These are phyloP conservation scores for Pteronotus mesoamericanus DNA, from an alignment of 2,797 vertebrate species.

Conservation along the genomic window DNA sequence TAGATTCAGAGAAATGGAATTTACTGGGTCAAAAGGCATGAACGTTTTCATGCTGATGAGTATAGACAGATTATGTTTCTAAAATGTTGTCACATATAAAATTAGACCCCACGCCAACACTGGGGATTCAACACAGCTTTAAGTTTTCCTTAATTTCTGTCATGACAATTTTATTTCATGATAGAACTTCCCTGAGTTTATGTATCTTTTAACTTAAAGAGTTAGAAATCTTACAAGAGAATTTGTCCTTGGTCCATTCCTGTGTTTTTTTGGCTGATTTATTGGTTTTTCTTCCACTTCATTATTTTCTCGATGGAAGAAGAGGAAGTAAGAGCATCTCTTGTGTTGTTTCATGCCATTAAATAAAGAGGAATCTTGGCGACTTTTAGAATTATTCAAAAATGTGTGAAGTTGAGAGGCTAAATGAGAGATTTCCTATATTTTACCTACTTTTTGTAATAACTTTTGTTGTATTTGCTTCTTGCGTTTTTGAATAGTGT, in stretches of 20 bases:
- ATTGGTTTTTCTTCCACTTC: neutral
- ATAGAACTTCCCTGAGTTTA: neutral
- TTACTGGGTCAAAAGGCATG: neutral
- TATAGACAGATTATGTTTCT: neutral
- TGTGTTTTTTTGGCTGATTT: neutral
- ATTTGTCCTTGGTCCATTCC: neutral
- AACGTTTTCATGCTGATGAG: neutral
- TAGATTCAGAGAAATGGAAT: neutral
- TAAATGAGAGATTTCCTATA: neutral
- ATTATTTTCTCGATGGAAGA: neutral
- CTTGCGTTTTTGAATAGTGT: neutral
- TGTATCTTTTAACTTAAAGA: neutral
- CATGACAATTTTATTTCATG: neutral
- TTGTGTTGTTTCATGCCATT: neutral
- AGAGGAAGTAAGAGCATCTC: neutral
- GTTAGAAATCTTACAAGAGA: neutral
- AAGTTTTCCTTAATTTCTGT: neutral
- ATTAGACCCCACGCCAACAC: neutral
- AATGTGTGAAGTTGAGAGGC: neutral
- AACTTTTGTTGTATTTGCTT: neutral
- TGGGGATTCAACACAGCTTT: neutral
- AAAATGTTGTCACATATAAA: neutral
- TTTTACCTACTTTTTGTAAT: neutral
- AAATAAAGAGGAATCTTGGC: neutral
- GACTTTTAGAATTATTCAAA: slow-evolving; percentile 15